A percentile compares a stretch with the other conserved stretches of the same genome.
Conservation (phyloP, 2,113 vertebrate genomes). For the Fulmarus glacialis region DNA sequence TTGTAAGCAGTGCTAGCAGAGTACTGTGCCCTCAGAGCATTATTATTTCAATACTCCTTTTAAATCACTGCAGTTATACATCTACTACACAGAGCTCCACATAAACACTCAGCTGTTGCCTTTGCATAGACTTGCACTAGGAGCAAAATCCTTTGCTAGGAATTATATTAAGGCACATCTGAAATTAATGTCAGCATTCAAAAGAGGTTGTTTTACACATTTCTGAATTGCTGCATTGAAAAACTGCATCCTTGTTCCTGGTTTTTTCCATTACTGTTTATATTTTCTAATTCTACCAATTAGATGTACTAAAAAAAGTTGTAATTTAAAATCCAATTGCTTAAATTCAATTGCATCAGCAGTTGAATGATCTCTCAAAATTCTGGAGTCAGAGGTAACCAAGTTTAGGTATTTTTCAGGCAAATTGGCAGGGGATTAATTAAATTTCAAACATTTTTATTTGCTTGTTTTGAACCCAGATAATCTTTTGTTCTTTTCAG, state of each 20-base stretch:
- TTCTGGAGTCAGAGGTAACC: constrained; percentile 22
- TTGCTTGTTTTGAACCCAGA: constrained; percentile 40
- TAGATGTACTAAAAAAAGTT: not conserved
- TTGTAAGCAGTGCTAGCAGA: not conserved
- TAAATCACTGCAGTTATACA: not conserved
- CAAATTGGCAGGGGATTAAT: constrained; percentile 33
- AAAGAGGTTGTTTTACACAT: not conserved
- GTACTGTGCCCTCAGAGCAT: not conserved
- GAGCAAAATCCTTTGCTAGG: not conserved
- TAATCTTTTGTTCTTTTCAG: constrained; percentile 57
- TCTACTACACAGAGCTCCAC: not conserved
- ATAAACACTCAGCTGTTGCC: not conserved
- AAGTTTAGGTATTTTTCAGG: constrained; percentile 24
- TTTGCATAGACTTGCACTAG: not conserved
- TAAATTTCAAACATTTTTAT: constrained; percentile 50
- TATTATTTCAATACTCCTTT: not conserved
- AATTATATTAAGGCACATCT: not conserved
- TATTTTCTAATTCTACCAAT: not conserved
- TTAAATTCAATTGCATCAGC: constrained; percentile 33
- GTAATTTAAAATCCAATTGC: constrained; percentile 13
- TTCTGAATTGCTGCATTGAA: not conserved
- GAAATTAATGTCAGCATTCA: not conserved
- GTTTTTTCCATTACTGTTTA: not conserved
- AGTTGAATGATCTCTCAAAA: constrained; percentile 20
- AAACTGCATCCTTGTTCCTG: not conserved